Base-by-base conservation (phyloP, 1,140 invertebrate genomes). In the Tetramorium parvispinum region DNA sequence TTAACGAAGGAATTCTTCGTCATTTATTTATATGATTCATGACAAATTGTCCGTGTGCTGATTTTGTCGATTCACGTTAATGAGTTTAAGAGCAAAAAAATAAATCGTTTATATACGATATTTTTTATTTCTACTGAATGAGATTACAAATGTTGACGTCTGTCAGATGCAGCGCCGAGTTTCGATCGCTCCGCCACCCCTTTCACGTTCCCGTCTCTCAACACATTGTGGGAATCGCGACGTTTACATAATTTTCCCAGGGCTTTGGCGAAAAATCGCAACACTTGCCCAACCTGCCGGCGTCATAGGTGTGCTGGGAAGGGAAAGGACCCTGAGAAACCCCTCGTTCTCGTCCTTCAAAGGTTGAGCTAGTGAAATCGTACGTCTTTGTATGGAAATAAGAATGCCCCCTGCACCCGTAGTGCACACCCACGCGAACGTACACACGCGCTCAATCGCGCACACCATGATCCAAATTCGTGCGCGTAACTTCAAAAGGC, bases 231-330 rank as follows among this genome's bases (percentile, higher is more conserved):
- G 88, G 92, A 93, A 91, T 91, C 68, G 83, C 46, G 71, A 85
- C 89, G 93, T 94, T 95, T 95, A 93, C 93, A 94, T 94, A 94
- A 95, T 95, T 94, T 95, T 93, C 93, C 92, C 93, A 93, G 90
- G 85, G 21, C 49, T 75, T 75, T 55, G 68, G 13, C 40, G 87
- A 92, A 90, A 90, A 94, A 94, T 94, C 91, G 93, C 90, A 93
- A 94, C 93, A 92, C 92, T 94, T 92, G 89, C 88, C 87, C 78
- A 93, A 93, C 91, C 90, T 90, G 86, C 77, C 87, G 63, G 78
- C 59, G 57, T 63, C 43, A 79, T 49, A 61, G 70, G 59, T 81
- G 66, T 87, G 73, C 76, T 66, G 78, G 46, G 63, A 81, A 79
- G 55, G 46, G 40, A 53, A 79, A 32, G 57, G 32, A 59, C 27